A percentile compares a stretch with the other conserved stretches of the same genome.
phyloP scores from a whole-genome alignment of 2,888 invertebrate species.

The Lasioglossum calceatum region DNA sequence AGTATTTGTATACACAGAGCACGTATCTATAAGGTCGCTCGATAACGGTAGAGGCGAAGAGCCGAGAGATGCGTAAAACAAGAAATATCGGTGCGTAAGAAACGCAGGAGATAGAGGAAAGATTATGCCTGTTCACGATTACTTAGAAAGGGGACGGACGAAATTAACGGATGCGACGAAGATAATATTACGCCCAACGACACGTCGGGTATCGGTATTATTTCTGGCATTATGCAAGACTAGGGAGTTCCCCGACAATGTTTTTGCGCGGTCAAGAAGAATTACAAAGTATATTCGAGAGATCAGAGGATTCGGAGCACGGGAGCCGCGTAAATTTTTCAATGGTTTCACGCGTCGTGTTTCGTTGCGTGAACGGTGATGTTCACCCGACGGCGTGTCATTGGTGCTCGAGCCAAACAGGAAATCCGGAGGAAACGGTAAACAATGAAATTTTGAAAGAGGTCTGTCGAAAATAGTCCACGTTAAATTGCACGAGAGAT shows the following conservation, averaged over 20 bases:
- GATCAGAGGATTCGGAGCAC: not conserved
- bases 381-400: not conserved
- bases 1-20: not conserved
- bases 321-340: not conserved
- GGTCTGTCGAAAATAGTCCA: slow-evolving; percentile 13
- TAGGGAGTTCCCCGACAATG: not conserved
- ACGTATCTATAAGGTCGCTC: not conserved
- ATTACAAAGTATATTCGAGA: not conserved
- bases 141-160: not conserved
- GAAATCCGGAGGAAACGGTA: slow-evolving; percentile 21
- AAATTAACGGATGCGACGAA: not conserved
- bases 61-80: not conserved
- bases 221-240: not conserved
- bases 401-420: slow-evolving; percentile 20
- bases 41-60: not conserved
- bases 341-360: not conserved
- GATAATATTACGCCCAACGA: not conserved
- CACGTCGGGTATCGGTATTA: not conserved
- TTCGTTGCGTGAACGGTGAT: not conserved
- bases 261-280: not conserved
- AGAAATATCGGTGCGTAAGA: not conserved
- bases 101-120: not conserved
- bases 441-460: slow-evolving; percentile 22
- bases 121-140: not conserved
- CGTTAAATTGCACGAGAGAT: slow-evolving; percentile 11